phyloP scores from a whole-genome alignment of 2,888 invertebrate species.

The Sclerodermus sp. region DNA sequence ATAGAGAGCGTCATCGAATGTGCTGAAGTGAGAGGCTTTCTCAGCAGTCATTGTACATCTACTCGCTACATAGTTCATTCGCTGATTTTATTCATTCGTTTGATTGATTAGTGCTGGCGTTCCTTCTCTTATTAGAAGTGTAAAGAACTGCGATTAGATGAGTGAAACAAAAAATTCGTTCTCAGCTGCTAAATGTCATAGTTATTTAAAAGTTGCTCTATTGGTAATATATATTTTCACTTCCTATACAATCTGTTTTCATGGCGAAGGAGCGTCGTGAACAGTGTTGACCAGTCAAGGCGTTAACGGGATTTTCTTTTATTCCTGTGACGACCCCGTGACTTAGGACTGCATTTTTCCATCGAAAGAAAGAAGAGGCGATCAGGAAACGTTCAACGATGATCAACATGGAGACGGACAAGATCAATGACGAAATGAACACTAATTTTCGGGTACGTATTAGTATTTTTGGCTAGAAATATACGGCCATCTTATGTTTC shows the following conservation, averaged over 20 bases:
- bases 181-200: constrained; percentile 18
- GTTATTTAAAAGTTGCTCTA: constrained; percentile 36
- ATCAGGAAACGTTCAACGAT: constrained; percentile 50
- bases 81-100: too few relatives aligned
- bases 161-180: too few relatives aligned
- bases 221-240: constrained; percentile 39
- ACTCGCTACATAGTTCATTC: too few relatives aligned
- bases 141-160: too few relatives aligned
- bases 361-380: constrained; percentile 1
- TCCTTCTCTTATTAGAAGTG: too few relatives aligned
- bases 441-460: constrained; percentile 67
- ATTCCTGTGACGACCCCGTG: too few relatives aligned
- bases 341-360: too few relatives aligned
- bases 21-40: too few relatives aligned
- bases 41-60: too few relatives aligned
- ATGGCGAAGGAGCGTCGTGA: constrained; percentile 41
- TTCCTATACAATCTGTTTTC: constrained; percentile 28
- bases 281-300: not conserved
- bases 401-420: constrained; percentile 91
- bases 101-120: too few relatives aligned
- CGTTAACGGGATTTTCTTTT: not conserved
- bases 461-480: constrained; percentile 32
- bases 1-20: too few relatives aligned
- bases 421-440: constrained; percentile 80
- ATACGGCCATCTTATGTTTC: constrained; percentile 44